Evolutionary conservation across 1,140 invertebrate genomes (phyloP).

Genomic region (Papilio machaon): DNA sequence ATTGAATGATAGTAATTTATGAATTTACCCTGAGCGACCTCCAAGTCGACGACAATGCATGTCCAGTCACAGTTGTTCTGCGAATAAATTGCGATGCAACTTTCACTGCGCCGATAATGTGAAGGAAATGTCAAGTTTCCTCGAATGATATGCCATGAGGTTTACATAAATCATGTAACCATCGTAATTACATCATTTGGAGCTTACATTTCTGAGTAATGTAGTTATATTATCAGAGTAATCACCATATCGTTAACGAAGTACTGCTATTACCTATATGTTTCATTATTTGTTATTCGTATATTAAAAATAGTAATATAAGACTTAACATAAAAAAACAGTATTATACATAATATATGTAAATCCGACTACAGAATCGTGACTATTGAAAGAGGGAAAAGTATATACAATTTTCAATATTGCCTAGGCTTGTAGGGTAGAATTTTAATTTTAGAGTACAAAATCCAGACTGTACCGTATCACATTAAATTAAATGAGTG

Average conservation of each 20-base stretch:
- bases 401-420: neutral
- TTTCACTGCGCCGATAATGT: constrained; percentile 20
- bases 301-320: too few relatives aligned
- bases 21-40: neutral
- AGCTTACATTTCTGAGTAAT: neutral
- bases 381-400: too few relatives aligned
- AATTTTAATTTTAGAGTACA: neutral
- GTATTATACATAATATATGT: neutral
- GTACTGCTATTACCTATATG: neutral
- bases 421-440: neutral
- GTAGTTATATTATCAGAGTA: neutral
- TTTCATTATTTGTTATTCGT: neutral
- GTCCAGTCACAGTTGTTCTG: neutral
- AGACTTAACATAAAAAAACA: neutral
- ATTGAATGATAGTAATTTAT: neutral
- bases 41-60: neutral
- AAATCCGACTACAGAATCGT: too few relatives aligned
- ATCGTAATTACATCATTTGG: neutral
- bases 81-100: constrained; percentile 7
- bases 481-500: neutral
- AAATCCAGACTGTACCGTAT: too few relatives aligned
- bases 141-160: constrained; percentile 3
- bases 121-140: constrained; percentile 20
- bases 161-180: constrained; percentile 20
- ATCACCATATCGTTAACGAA: neutral